These are phyloP conservation scores for Pristionchus fissidentatus DNA, from an alignment of 2,888 invertebrate genomes.

Conservation along the genomic window DNA sequence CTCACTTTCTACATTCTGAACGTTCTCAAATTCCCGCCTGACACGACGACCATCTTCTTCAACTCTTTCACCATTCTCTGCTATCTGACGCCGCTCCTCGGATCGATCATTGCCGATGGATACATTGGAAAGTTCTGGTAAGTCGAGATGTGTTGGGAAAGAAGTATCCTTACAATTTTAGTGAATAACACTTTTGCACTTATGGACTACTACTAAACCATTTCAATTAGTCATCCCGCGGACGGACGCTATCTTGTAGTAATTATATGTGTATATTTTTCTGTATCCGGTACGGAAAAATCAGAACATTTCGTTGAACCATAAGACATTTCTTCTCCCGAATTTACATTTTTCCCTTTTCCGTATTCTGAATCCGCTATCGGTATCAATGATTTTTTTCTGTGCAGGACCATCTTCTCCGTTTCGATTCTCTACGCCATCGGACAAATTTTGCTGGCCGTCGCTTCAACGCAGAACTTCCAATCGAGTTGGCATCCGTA, in stretches of 20 bases:
- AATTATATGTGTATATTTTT: too few relatives aligned
- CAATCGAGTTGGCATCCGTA: conserved; percentile 68
- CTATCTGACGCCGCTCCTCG: conserved; percentile 90
- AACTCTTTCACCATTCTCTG: conserved; percentile 91
- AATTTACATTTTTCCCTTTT: too few relatives aligned
- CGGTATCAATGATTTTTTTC: too few relatives aligned
- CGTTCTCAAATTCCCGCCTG: conserved; percentile 84
- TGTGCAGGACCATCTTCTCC: conserved; percentile 86
- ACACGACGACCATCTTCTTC: conserved; percentile 88
- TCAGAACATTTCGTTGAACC: too few relatives aligned
- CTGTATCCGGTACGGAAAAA: too few relatives aligned
- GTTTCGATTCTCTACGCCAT: conserved; percentile 90
- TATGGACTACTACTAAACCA: too few relatives aligned
- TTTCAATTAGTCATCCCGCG: too few relatives aligned
- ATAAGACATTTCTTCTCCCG: too few relatives aligned
- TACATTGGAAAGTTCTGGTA: conserved; percentile 89
- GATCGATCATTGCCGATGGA: conserved; percentile 94
- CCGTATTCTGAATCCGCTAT: too few relatives aligned
- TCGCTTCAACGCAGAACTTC: conserved; percentile 77
- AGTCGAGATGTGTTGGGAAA: too few relatives aligned
- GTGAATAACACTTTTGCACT: too few relatives aligned
- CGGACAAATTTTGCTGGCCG: conserved; percentile 86
- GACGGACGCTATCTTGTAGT: too few relatives aligned
- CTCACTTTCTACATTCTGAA: conserved; percentile 90
- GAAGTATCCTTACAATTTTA: neutral